Evolutionary conservation across 2,797 vertebrate genomes (phyloP).

Genomic region (Malacoctenus gilli): DNA sequence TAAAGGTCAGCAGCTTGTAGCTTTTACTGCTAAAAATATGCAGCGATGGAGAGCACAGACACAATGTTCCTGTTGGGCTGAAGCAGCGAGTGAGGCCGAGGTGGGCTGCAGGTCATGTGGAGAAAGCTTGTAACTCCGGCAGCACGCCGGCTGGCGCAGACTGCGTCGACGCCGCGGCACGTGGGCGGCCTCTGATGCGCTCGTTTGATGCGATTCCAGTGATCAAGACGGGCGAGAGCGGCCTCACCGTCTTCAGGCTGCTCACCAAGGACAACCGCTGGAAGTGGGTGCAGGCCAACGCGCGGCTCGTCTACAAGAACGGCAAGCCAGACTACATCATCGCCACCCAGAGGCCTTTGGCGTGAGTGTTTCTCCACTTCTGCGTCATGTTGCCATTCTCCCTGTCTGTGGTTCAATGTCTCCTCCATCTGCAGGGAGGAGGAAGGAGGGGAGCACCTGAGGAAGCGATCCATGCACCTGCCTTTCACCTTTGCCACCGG

Average conservation of each 20-base stretch:
- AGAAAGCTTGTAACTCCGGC: slow-evolving; percentile 35
- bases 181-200: slow-evolving; percentile 7
- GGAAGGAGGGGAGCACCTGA: slow-evolving; percentile 85
- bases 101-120: slow-evolving; percentile 10
- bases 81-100: no score
- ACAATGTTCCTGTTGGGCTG: no score
- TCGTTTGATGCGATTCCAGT: slow-evolving; percentile 73
- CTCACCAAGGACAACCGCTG: slow-evolving; percentile 86
- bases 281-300: slow-evolving; percentile 87
- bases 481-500: slow-evolving; percentile 86
- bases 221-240: slow-evolving; percentile 86
- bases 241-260: slow-evolving; percentile 83
- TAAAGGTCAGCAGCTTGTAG: slow-evolving; percentile 17
- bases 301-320: slow-evolving; percentile 84
- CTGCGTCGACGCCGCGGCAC: no score
- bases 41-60: not conserved
- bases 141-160: no score
- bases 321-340: slow-evolving; percentile 86
- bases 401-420: no score
- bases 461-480: slow-evolving; percentile 81
- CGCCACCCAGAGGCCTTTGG: slow-evolving; percentile 80
- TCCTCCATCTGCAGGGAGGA: slow-evolving; percentile 74
- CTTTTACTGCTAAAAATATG: slow-evolving; percentile 18
- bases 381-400: no score
- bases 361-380: slow-evolving; percentile 70